phyloP scores from a whole-genome alignment of 2,113 vertebrate species.

The Lasiurus borealis region DNA sequence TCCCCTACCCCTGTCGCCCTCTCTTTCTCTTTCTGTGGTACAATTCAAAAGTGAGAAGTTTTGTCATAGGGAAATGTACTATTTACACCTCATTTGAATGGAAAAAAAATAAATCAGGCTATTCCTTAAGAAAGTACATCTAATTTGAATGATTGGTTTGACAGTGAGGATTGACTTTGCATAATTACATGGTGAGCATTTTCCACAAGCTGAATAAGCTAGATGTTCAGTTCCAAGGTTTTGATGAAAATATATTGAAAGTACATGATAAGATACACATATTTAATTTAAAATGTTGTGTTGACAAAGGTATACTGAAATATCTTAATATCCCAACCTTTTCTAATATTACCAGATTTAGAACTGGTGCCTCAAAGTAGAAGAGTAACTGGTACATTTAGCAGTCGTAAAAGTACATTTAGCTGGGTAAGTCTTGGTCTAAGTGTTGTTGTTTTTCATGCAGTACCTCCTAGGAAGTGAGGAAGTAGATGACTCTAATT shows the following conservation, averaged over 20 bases:
- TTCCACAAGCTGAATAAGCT: not conserved
- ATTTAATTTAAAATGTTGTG: not conserved
- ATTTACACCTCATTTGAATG: constrained; percentile 29
- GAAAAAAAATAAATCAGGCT: constrained; percentile 1
- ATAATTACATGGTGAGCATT: not conserved
- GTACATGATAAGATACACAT: not conserved
- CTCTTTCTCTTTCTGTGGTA: not conserved
- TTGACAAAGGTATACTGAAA: not conserved
- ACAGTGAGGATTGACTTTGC: not conserved
- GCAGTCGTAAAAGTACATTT: too few species aligned
- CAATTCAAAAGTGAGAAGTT: constrained; percentile 24
- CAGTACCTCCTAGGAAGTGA: not conserved
- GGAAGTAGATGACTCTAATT: not conserved
- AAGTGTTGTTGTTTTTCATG: not conserved
- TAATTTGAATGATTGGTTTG: constrained; percentile 30
- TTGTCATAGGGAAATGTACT: not conserved
- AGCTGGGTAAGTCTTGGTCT: not conserved
- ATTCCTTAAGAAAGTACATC: constrained; percentile 24
- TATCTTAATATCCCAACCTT: not conserved
- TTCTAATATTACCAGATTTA: not conserved
- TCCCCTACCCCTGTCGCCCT: not conserved
- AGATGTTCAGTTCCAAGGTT: not conserved
- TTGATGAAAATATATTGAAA: constrained; percentile 6
- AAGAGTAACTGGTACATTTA: not conserved
- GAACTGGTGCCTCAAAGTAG: not conserved